Base-by-base conservation (phyloP, 2,797 vertebrate genomes). In the Chaetophractus vellerosus region DNA sequence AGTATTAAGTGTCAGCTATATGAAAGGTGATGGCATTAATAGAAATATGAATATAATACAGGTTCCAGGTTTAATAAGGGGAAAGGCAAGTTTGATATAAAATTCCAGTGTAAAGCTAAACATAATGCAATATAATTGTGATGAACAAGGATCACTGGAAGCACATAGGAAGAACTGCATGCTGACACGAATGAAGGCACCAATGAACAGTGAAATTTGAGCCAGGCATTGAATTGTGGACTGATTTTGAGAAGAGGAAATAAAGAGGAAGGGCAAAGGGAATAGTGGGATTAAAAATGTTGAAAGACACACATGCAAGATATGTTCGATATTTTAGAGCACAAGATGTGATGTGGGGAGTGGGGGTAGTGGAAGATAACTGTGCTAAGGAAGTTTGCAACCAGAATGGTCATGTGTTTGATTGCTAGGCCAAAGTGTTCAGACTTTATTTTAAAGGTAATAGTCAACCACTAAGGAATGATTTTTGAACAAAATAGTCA, bases 401-500 rank as follows among this genome's bases (percentile, higher is more conserved):
- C 36, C 15, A 31, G 48, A n/a, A 80, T 48, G 33, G 6, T 6
- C 9, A 15, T 50, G 79, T 41, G 0, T 9, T 85, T 80, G 14
- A 57, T 14, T 26, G 10, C 7, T 79, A 52, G 3, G 14, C 28
- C 11, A 64, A n/a, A 64, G 61, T 36, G 2, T 45, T 41, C 33
- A 12, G 78, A 88, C 68, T 96, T 52, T 15, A 23, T 81, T 93
- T 80, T 91, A 63, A 88, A 91, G 71, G 28, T 2, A 75, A 52
- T 23, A 14, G n/a, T 14, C 26, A 64, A 66, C 31, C 7, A 69
- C 2, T 24, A 31, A 71, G 61, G 75, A 69, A 48, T 16, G 2
- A 45, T 59, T 74, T 88, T 28, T 88, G 8, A 90, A 59, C 10
- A 50, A 59, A 72, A 50, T 6, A 78, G 18, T 41, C 31, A 36